Evolutionary conservation across 2,113 vertebrate genomes (phyloP), one percentile per base, ranked within the genome.

Genomic region (Phoenicopterus ruber): DNA sequence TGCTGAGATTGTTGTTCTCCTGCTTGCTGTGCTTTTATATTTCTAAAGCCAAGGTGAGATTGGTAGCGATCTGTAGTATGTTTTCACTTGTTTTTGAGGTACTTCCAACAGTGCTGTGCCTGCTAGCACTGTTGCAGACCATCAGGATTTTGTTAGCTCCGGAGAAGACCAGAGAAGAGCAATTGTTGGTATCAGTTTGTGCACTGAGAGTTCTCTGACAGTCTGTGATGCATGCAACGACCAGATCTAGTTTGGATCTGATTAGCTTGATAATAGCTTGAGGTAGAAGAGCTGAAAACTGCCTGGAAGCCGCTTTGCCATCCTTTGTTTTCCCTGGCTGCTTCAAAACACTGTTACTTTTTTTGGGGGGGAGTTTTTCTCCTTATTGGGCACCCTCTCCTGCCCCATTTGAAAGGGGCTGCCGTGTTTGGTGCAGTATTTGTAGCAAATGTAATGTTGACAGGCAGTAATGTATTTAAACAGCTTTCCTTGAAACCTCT

Each of bases 241-340:
- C 59, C 84, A 89, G 87, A 76, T 93, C 86, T 96, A 57, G n/a
- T 82, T 91, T 92, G 96, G 85, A 57, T 89, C n/a, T 79, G 63
- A 88, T 94, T 83, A 84, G 29, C 22, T 88, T 91, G 62, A 81
- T 83, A 57, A 62, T 63, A 80, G 62, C 67, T 86, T 71, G 70
- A 72, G 82, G 74, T 89, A 46, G 25, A 44, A n/a, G 47, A 66
- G 38, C 67, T 77, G 62, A 55, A 63, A 70, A 42, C 49, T 52
- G 62, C n/a, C 78, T 92, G 70, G n/a, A 88, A 71, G 59, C 49
- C 25, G 29, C 36, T 87, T 90, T 77, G 36, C 49, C 17, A 40
- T 94, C 69, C 21, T 92, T 42, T 84, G 62, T 83, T 79, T 84
- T 89, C 36, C 14, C 17, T 40, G 76, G 13, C 67, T 76, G 79